Conservation (phyloP, 2,113 vertebrate genomes). For the Acanthisitta chloris region DNA sequence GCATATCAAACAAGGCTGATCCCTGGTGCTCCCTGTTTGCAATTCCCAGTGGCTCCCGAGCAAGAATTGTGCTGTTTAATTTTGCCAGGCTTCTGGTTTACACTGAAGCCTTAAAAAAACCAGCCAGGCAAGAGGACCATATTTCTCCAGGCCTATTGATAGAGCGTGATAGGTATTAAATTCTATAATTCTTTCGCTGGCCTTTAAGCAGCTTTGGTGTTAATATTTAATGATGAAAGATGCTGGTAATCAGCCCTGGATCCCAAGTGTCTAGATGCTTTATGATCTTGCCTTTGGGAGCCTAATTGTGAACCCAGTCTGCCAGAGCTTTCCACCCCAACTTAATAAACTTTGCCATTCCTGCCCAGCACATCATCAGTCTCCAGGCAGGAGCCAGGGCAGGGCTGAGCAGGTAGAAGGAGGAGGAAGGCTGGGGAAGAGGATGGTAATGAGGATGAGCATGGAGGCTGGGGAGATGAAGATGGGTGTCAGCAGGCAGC, state of each 20-base stretch:
- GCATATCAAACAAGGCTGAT: conserved; percentile 56
- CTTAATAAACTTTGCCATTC: conserved; percentile 58
- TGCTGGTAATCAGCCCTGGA: conserved; percentile 73
- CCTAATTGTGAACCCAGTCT: conserved; percentile 70
- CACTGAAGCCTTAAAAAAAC: conserved; percentile 47
- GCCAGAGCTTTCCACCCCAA: conserved; percentile 53
- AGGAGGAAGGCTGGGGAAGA: neutral
- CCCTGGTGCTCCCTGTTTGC: conserved; percentile 54
- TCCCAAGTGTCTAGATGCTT: conserved; percentile 74
- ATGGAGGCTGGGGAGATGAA: neutral
- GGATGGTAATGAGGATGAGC: neutral
- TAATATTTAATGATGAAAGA: conserved; percentile 79
- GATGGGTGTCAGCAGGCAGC: fast-evolving
- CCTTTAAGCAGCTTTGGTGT: conserved; percentile 71
- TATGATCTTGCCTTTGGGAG: conserved; percentile 74
- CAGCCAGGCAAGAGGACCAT: neutral
- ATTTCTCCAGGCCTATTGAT: conserved; percentile 69
- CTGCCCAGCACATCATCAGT: conserved; percentile 40
- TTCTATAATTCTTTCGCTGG: conserved; percentile 75
- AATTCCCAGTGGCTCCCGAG: conserved; percentile 54
- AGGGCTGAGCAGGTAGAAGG: neutral
- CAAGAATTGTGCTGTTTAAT: conserved; percentile 65
- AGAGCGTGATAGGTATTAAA: conserved; percentile 71
- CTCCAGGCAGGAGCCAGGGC: neutral
- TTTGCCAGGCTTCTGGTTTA: conserved; percentile 60